Percentiles rank a stretch among this genome's conserved stretches.
Evolutionary conservation across 2,797 vertebrate genomes (phyloP).

Genomic region (Sebastes iracundus): DNA sequence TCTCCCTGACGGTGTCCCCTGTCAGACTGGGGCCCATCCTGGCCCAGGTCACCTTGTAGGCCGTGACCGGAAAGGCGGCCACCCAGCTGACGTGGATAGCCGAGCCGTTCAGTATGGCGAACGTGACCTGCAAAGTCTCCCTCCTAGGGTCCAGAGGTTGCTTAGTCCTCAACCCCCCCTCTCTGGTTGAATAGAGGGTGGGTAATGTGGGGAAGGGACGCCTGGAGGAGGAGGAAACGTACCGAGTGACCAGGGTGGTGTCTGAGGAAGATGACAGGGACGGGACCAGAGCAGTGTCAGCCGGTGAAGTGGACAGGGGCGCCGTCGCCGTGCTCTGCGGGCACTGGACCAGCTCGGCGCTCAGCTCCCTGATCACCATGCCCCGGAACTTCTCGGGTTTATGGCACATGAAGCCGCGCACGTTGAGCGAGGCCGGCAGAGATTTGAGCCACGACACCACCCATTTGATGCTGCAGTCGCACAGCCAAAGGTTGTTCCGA

Average conservation of each 20-base stretch:
- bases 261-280: constrained; percentile 59
- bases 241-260: constrained; percentile 58
- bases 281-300: neutral
- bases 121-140: constrained; percentile 84
- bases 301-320: constrained; percentile 62
- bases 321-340: constrained; percentile 79
- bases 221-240: constrained; percentile 66
- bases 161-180: constrained; percentile 77
- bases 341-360: constrained; percentile 90
- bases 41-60: constrained; percentile 94
- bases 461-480: constrained; percentile 94
- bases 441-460: constrained; percentile 93
- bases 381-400: constrained; percentile 92
- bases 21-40: constrained; percentile 92
- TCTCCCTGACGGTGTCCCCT: constrained; percentile 90
- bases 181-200: constrained; percentile 73
- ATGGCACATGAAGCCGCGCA: constrained; percentile 96
- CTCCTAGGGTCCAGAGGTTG: constrained; percentile 72
- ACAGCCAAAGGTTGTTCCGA: constrained; percentile 94
- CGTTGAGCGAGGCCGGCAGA: constrained; percentile 90
- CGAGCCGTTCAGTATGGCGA: constrained; percentile 89
- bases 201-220: constrained; percentile 58
- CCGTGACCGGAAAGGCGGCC: constrained; percentile 86
- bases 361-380: constrained; percentile 96
- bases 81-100: constrained; percentile 92